Base-by-base conservation (phyloP, 2,113 vertebrate genomes). In the Cephalopterus ornatus region DNA sequence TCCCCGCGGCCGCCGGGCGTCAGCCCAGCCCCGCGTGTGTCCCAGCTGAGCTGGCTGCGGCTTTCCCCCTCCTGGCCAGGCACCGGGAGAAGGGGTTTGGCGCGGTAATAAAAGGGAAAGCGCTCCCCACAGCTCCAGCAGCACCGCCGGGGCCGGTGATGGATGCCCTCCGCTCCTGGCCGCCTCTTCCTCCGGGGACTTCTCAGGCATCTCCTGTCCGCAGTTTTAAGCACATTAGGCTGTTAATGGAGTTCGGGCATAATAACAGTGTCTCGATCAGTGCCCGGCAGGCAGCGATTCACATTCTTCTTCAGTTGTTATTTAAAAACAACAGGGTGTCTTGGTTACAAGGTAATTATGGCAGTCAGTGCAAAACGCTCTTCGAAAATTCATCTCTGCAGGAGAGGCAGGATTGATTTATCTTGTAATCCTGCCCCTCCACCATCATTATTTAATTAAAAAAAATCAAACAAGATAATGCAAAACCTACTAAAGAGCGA, bases 201-300 rank as follows among this genome's bases (percentile, higher is more conserved):
- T 7, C 41, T 13, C 49, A 1, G 35, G 5, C n/a, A 4, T 15
- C 35, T 39, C 21, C 2, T 1, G 20, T 5, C 46, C 26, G 0
- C 4, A 12, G 49, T 5, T 56, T 14, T 9, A 7, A 46, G 39
- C 24, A 0, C 12, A 0, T 58, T 1, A 2, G 1, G 5, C 53
- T 8, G 42, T 27, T 28, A 11, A 19, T 3, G 35, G 37, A 55
- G 37, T 4, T 47, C 1, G 11, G 76, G 33, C 3, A 1, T 7
- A 15, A 2, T 4, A 23, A 12, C 59, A 9, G 26, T 8, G 20
- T 11, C 63, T 55, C 21, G 44, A 5, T 47, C 67, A 16, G 67
- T 0, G 4, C 21, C 46, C 71, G 23, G 7, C 72, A 26, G 74
- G 92, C 89, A 58, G 13, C 13, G 63, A 18, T 53, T 53, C 62